phyloP scores from a whole-genome alignment of 1,140 invertebrate species.

The Trigoniulus corallinus region DNA sequence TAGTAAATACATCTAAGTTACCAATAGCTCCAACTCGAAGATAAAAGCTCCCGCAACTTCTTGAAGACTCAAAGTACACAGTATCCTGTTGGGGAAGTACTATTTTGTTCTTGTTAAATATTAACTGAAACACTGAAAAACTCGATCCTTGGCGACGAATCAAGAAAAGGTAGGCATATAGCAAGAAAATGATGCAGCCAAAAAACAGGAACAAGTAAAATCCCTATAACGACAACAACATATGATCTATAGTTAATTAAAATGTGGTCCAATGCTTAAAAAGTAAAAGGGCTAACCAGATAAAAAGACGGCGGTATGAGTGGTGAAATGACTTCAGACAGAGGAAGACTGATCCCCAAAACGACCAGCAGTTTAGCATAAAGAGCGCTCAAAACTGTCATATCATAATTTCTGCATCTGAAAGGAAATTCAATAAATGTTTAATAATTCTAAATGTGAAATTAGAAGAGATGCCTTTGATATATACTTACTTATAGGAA shows the following conservation, averaged over 20 bases:
- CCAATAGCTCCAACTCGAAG: conserved; percentile 79
- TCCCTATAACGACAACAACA: conserved; percentile 36
- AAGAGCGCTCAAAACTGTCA: conserved; percentile 64
- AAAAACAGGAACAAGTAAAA: conserved; percentile 70
- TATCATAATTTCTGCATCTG: not conserved
- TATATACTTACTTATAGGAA: no score
- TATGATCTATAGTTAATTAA: not conserved
- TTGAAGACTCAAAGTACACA: not conserved
- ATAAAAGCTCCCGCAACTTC: conserved; percentile 71
- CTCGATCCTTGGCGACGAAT: not conserved
- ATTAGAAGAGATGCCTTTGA: no score
- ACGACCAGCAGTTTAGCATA: conserved; percentile 87
- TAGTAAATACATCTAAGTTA: no score
- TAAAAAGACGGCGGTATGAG: conserved; percentile 79
- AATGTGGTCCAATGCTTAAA: not conserved
- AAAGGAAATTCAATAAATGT: not conserved
- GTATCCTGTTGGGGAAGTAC: conserved; percentile 15
- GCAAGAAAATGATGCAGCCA: conserved; percentile 57
- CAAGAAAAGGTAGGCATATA: conserved; percentile 58
- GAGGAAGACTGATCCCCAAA: conserved; percentile 46
- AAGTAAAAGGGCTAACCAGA: conserved; percentile 37
- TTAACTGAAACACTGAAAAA: not conserved
- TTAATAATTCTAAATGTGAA: no score
- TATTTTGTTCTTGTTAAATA: conserved; percentile 23
- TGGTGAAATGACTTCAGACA: conserved; percentile 74